Base-by-base conservation (phyloP, 1,140 invertebrate species). In the Neelides sp. region DNA sequence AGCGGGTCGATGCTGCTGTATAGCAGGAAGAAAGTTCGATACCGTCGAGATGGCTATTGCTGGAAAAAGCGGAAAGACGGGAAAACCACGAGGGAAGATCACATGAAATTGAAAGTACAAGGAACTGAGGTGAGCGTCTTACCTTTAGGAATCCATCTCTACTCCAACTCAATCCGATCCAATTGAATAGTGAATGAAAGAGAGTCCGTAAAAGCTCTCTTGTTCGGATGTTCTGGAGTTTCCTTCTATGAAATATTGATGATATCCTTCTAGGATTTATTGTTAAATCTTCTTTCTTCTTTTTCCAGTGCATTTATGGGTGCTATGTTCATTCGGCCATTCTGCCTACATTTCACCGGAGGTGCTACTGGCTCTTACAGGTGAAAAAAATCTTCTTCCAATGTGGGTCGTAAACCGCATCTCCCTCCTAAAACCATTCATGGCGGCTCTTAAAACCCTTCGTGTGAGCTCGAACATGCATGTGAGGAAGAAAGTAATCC, bases 51-150 rank as follows among this genome's bases (percentile, higher is more conserved):
- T 67, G 93, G 93, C 20, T 98, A 96, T 68, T 95, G 90, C 69
- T 97, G 93, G 94, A 97, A 96, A 73, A 96, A 96, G 64, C 73
- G 93, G 51, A 95, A 95, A 71, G 92, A 97, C 69, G 93, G 92
- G 4, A 96, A 95, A 71, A 95, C 92, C 40, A 97, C 92, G 23
- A 71, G 94, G 58, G 94, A 98, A 71, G 94, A 98, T 78, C 93
- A 97, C 68, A 96, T 97, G 93, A 97, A 97, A 71, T 76, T 97
- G 32, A 98, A 97, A 78, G 92, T 97, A 54, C 87, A 92, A 73
- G 88, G 88, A 58, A 85, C 85, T 50, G 89, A 94, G 79, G 86
- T 90, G 62, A 76, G 72, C 64, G 15, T 24, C 24, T 48, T 13
- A 7, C 28, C 28, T 32, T 32, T 32, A 7, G n/a, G 7, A 32